Percentiles rank a stretch among this genome's conserved stretches.
These are phyloP conservation scores for Manis pentadactyla DNA, from an alignment of 2,797 vertebrate species.

Conservation along the genomic window DNA sequence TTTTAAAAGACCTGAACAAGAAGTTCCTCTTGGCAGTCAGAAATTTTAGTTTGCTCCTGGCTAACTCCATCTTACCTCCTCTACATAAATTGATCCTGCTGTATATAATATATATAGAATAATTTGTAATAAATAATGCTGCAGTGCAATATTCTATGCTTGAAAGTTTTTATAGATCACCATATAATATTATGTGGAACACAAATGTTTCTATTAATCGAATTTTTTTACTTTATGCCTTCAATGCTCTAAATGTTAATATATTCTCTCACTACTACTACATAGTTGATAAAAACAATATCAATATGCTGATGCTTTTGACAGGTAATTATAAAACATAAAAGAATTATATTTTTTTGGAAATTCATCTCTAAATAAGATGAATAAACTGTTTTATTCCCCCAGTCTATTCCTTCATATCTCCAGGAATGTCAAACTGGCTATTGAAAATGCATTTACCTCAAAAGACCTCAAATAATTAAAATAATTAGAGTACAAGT, in stretches of 20 bases:
- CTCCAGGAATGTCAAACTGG: background rate
- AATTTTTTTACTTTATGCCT: background rate
- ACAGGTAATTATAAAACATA: constrained; percentile 19
- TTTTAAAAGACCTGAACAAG: constrained; percentile 49
- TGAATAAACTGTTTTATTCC: background rate
- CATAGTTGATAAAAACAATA: constrained; percentile 37
- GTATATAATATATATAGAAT: too few relatives aligned
- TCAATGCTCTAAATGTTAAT: background rate
- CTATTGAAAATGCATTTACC: background rate
- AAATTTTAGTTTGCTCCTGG: constrained; percentile 42
- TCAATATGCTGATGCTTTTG: background rate
- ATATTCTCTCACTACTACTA: constrained; percentile 7
- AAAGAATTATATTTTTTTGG: constrained; percentile 9
- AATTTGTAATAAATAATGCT: too few relatives aligned
- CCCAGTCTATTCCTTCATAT: background rate
- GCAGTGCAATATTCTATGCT: background rate
- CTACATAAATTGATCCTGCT: background rate
- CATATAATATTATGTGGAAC: background rate
- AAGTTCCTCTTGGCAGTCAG: background rate
- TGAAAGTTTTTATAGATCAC: constrained; percentile 19
- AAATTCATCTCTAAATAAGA: constrained; percentile 36
- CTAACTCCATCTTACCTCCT: background rate
- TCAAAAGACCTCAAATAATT: background rate
- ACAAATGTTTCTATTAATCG: background rate
- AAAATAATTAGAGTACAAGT: background rate